Evolutionary conservation across 1,140 invertebrate species (phyloP), one percentile per base, ranked within the genome.

Genomic region (Zaprionus kolodkinae): DNA sequence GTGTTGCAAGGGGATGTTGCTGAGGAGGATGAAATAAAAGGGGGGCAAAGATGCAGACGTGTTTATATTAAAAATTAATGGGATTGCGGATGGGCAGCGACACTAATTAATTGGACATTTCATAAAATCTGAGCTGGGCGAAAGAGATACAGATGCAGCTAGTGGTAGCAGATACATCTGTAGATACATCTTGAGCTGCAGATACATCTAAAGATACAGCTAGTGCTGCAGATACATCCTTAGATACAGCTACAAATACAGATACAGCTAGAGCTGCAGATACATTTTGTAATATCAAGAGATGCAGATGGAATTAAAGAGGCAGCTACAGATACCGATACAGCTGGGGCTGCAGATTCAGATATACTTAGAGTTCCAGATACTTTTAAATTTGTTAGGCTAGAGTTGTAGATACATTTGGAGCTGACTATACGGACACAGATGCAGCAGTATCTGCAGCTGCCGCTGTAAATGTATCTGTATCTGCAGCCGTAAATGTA

Each of bases 81-180:
- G 60, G 52, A 57, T 13, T 72, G 50, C 43, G 50, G 35, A 72
- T 76, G 64, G 45, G 69, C 57, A 74, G 50, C 78, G 74, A 38
- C 78, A 82, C 54, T 88, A 88, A 88, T 88, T 88, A 88, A 88
- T 89, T 88, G 85, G 72, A 63, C 75, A 81, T 88, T 88, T 89
- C 81, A 88, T 88, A 89, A 89, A 81, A 75, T 59, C 66, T 57
- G 52, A 9, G 33, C 33, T 9, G 33, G 7, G 33, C 21, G 21
- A 21, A 21, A 35, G 33, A 35, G 33, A 7, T 9, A 35, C 7
- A 35, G 4, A 35, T 7, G 10, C 7, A 35, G 6, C 33, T 35
- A 9, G 30, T 7, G 5, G 5, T 2, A 35, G 33, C 33, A 35
- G 33, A 35, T 30, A 0, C 27, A 30, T 3, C 43, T 55, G 62